phyloP scores from a whole-genome alignment of 2,113 vertebrate species.

The Phaethornis superciliosus region DNA sequence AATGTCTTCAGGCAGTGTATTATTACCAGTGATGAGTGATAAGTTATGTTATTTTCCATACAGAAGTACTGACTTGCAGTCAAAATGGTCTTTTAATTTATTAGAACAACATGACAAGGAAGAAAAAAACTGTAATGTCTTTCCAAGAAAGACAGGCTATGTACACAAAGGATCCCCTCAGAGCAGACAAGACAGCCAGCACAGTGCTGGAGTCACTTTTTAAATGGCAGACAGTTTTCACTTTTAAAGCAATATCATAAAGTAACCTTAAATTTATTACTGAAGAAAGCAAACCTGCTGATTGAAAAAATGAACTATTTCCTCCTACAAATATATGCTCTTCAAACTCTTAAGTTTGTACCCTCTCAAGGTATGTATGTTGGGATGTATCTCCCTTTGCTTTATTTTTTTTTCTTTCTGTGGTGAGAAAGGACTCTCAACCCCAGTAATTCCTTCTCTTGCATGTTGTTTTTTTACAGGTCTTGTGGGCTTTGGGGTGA shows the following conservation, averaged over 20 bases:
- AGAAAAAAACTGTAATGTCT: constrained; percentile 8
- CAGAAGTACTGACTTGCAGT: constrained; percentile 45
- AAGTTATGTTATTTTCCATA: constrained; percentile 46
- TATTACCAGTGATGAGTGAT: constrained; percentile 59
- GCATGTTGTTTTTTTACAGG: not conserved
- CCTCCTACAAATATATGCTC: not conserved
- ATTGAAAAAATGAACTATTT: not conserved
- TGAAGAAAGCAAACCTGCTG: not conserved
- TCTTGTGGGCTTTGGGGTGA: not conserved
- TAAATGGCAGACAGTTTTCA: not conserved
- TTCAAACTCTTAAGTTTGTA: not conserved
- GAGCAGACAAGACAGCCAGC: not conserved
- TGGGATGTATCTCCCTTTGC: not conserved
- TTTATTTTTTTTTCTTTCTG: not conserved
- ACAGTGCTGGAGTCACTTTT: not conserved
- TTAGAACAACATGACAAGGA: not conserved
- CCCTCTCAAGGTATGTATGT: not conserved
- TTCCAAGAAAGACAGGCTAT: constrained; percentile 1
- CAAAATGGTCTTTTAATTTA: constrained; percentile 38
- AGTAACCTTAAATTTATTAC: not conserved
- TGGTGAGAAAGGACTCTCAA: not conserved
- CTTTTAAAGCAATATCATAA: not conserved
- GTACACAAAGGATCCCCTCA: constrained; percentile 1
- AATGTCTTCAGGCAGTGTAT: constrained; percentile 51
- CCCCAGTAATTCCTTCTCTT: not conserved